phyloP scores from a whole-genome alignment of 2,888 invertebrate species.

The Melitaea athalia region DNA sequence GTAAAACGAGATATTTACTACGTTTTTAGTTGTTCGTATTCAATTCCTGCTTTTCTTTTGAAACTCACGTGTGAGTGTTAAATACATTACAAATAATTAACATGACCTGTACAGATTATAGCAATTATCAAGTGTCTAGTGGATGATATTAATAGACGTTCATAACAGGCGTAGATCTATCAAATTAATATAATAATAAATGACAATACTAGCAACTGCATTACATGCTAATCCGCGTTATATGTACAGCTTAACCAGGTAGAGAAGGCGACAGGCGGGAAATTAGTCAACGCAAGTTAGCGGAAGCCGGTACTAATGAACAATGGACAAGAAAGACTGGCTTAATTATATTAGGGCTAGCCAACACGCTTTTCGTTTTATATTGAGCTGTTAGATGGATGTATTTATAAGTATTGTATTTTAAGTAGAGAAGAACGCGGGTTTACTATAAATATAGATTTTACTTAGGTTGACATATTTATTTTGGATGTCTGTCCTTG shows the following conservation, averaged over 20 bases:
- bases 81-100: too few species aligned
- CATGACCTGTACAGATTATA: not conserved
- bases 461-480: too few species aligned
- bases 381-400: not conserved
- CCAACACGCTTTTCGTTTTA: not conserved
- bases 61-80: not conserved
- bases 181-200: conserved; percentile 22
- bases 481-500: too few species aligned
- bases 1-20: too few species aligned
- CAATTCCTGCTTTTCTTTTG: not conserved
- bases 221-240: conserved; percentile 30
- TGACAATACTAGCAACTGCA: conserved; percentile 15
- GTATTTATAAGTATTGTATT: not conserved
- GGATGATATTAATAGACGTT: not conserved
- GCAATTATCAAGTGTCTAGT: not conserved
- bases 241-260: conserved; percentile 31
- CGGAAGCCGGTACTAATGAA: conserved; percentile 23
- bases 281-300: conserved; percentile 29
- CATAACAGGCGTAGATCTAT: not conserved
- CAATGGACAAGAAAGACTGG: conserved; percentile 20
- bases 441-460: too few species aligned
- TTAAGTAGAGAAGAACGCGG: too few species aligned
- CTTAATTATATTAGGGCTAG: conserved; percentile 11
- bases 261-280: conserved; percentile 17
- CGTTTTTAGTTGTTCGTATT: too few species aligned